A percentile compares a stretch with the other conserved stretches of the same genome.
phyloP scores from a whole-genome alignment of 2,888 invertebrate species.

The Andrena praecox region DNA sequence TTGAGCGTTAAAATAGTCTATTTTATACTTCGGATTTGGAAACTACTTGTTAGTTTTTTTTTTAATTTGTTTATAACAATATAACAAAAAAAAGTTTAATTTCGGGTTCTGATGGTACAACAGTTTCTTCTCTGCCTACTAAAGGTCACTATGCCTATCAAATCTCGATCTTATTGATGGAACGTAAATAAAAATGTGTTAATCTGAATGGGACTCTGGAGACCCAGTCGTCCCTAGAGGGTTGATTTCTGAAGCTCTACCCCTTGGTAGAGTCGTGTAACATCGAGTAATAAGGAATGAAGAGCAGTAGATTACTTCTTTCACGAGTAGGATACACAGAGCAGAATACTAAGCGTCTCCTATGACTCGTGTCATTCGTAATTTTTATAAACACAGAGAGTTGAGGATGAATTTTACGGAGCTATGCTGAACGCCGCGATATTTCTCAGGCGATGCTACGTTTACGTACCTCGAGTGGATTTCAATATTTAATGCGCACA shows the following conservation, averaged over 20 bases:
- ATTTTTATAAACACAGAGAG: background rate
- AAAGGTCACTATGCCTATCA: no score
- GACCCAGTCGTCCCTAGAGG: no score
- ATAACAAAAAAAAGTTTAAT: no score
- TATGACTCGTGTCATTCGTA: conserved; percentile 6
- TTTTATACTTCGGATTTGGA: no score
- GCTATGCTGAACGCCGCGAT: background rate
- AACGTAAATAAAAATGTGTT: no score
- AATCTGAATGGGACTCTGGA: no score
- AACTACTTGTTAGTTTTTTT: no score
- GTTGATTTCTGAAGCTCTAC: background rate
- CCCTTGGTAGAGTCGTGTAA: background rate
- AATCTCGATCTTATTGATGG: no score
- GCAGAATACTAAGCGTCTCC: background rate
- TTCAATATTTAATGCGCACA: background rate
- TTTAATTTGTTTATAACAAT: no score
- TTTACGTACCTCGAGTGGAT: background rate
- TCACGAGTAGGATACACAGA: background rate
- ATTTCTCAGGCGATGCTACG: background rate
- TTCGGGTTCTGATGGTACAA: no score
- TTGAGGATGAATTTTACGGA: conserved; percentile 7
- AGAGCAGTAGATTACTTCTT: background rate
- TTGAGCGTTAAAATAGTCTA: no score
- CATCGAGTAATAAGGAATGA: background rate
- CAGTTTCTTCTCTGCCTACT: no score